A percentile compares a stretch with the other conserved stretches of the same genome.
Conservation (phyloP, 2,113 vertebrate species). For the Lanius ludovicianus region DNA sequence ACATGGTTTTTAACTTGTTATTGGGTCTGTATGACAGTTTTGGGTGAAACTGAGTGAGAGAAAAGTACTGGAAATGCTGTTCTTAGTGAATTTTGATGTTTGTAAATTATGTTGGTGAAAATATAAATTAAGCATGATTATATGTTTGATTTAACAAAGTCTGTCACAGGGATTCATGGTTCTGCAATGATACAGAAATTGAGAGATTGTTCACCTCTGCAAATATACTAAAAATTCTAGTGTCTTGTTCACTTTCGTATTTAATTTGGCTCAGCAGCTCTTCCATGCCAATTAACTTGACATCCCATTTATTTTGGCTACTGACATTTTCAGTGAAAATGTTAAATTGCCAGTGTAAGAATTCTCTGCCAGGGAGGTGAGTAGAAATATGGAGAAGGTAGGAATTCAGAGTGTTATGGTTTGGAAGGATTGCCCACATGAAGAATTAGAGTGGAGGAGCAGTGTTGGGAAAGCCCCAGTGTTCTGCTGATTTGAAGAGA, state of each 20-base stretch:
- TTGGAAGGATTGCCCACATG: background rate
- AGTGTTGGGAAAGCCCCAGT: background rate
- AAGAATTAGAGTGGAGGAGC: background rate
- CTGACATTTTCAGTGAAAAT: background rate
- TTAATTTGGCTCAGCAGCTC: background rate
- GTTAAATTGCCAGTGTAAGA: background rate
- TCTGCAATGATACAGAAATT: background rate
- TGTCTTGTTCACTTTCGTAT: background rate
- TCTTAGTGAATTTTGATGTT: background rate
- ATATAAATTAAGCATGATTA: background rate
- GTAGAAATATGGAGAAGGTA: background rate
- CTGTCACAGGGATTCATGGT: background rate
- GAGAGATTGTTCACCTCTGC: background rate
- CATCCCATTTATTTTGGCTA: background rate
- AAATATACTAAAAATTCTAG: background rate
- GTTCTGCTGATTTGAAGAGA: background rate
- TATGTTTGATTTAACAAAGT: background rate
- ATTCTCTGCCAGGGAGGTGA: background rate
- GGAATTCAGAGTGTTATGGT: background rate
- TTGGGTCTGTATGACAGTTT: background rate
- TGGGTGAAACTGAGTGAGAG: background rate
- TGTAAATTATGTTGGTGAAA: background rate
- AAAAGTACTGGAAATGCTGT: background rate
- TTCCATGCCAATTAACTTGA: background rate
- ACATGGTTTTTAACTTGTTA: background rate